Percentiles rank a stretch among this genome's conserved stretches.
phyloP scores from a whole-genome alignment of 2,113 vertebrate species.

The Anser brachyrhynchus region DNA sequence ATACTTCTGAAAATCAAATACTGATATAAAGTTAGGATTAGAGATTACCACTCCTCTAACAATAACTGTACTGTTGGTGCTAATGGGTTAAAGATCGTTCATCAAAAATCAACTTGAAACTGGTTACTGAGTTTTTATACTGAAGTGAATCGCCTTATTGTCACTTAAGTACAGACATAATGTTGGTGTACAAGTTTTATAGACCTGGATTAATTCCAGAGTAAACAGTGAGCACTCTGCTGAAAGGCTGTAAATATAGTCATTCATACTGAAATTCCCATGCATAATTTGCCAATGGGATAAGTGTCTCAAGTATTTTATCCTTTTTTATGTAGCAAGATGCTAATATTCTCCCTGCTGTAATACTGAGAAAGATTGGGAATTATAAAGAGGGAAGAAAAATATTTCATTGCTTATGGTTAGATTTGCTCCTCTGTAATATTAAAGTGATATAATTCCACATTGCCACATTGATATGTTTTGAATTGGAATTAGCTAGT shows the following conservation, averaged over 20 bases:
- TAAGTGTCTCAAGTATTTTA: background rate
- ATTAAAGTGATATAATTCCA: background rate
- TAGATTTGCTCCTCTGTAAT: background rate
- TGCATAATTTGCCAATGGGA: background rate
- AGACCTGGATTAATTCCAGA: slow-evolving; percentile 72
- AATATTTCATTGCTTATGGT: background rate
- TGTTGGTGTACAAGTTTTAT: slow-evolving; percentile 61
- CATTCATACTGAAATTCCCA: slow-evolving; percentile 14
- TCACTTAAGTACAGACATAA: slow-evolving; percentile 44
- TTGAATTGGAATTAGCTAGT: background rate
- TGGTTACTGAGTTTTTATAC: background rate
- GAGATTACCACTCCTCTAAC: background rate
- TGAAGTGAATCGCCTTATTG: slow-evolving; percentile 12
- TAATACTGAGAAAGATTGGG: background rate
- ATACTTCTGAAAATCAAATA: background rate
- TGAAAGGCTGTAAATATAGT: slow-evolving; percentile 53
- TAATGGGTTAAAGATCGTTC: background rate
- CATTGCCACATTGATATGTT: background rate
- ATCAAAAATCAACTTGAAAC: background rate
- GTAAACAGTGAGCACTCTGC: slow-evolving; percentile 64
- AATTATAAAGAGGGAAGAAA: background rate
- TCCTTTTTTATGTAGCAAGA: background rate
- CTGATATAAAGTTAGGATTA: background rate
- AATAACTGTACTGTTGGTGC: background rate
- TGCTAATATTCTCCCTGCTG: background rate